Percentiles rank a stretch among this genome's conserved stretches.
These are phyloP conservation scores for Heliconius charithonia DNA, from an alignment of 2,888 invertebrate genomes.

Conservation along the genomic window DNA sequence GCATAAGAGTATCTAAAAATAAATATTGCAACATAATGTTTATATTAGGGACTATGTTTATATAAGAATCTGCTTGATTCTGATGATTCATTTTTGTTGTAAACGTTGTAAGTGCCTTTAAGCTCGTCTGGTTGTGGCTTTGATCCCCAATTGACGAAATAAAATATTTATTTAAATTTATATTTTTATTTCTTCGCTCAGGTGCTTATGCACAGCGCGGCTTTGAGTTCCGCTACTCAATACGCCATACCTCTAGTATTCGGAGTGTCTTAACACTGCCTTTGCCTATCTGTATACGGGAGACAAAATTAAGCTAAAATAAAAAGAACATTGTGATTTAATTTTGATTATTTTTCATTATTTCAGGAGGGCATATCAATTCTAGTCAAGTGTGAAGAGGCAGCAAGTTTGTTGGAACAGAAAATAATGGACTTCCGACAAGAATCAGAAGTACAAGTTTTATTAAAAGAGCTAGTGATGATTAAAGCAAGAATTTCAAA, in stretches of 20 bases:
- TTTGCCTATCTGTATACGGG: too few species aligned
- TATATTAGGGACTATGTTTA: conserved; percentile 19
- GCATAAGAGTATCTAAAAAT: conserved; percentile 1
- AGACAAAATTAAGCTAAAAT: too few species aligned
- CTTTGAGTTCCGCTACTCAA: too few species aligned
- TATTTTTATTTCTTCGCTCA: too few species aligned
- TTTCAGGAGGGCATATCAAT: conserved; percentile 88
- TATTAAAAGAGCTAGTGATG: conserved; percentile 82
- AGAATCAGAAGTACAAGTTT: conserved; percentile 85
- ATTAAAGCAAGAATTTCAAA: conserved; percentile 86
- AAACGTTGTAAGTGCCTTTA: too few species aligned
- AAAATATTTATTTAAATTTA: too few species aligned
- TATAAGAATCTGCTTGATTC: conserved; percentile 14
- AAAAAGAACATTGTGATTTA: too few species aligned
- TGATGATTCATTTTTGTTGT: conserved; percentile 1
- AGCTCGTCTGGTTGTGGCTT: too few species aligned
- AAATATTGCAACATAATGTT: conserved; percentile 11
- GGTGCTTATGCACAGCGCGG: too few species aligned
- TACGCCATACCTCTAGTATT: too few species aligned
- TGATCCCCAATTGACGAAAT: too few species aligned
- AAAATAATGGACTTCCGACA: conserved; percentile 85
- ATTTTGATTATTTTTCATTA: not conserved
- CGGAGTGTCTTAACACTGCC: too few species aligned
- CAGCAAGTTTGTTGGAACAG: conserved; percentile 85
- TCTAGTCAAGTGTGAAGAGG: conserved; percentile 87